These are phyloP conservation scores for Phodopus roborovskii DNA, from an alignment of 2,113 vertebrate genomes.

Conservation along the genomic window DNA sequence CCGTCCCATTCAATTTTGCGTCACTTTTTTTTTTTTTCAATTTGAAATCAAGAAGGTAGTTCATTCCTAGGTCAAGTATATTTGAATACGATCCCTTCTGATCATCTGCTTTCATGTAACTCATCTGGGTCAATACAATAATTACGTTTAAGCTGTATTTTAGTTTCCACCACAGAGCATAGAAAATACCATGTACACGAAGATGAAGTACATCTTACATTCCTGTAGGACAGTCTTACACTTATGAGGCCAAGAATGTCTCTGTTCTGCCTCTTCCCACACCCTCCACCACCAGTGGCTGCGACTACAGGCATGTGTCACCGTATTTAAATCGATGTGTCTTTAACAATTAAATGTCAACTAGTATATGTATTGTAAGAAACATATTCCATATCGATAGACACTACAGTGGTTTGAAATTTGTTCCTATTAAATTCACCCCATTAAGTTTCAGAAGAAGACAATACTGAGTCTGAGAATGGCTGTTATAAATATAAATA, in stretches of 20 bases:
- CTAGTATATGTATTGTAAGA: constrained; percentile 34
- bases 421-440: constrained; percentile 22
- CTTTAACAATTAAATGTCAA: constrained; percentile 33
- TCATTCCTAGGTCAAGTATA: not conserved
- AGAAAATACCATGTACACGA: not conserved
- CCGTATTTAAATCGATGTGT: not conserved
- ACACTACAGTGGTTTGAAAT: not conserved
- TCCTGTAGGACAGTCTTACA: not conserved
- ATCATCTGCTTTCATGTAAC: not conserved
- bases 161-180: not conserved
- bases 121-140: not conserved
- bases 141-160: not conserved
- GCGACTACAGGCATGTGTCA: not conserved
- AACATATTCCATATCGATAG: not conserved
- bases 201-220: not conserved
- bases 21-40: not conserved
- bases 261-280: too few relatives aligned
- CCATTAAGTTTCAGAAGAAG: not conserved
- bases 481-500: not conserved
- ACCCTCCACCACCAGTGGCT: not conserved
- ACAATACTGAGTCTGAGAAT: not conserved
- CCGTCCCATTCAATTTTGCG: not conserved
- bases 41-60: not conserved
- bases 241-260: too few relatives aligned
- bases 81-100: not conserved